phyloP scores from a whole-genome alignment of 2,888 invertebrate species.

The Drosophila fungiperda region DNA sequence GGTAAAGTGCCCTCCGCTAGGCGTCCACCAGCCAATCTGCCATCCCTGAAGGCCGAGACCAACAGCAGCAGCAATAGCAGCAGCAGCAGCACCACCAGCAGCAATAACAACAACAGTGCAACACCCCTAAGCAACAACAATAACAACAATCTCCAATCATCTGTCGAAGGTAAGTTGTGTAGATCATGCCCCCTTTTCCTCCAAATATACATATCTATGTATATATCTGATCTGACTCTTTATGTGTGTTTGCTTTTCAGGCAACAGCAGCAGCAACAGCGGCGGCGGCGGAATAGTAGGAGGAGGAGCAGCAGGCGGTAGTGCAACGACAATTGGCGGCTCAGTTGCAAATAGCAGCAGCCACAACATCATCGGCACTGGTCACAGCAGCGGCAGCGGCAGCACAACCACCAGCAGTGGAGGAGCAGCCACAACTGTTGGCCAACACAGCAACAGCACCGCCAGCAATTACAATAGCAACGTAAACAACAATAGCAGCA shows the following conservation, averaged over 20 bases:
- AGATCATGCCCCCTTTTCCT: background rate
- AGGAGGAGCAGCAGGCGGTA: slow-evolving; percentile 49
- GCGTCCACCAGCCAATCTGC: slow-evolving; percentile 99
- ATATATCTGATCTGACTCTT: background rate
- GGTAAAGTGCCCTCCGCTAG: slow-evolving; percentile 99
- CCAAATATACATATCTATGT: background rate
- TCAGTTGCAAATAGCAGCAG: slow-evolving; percentile 45
- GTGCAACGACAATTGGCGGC: slow-evolving; percentile 47
- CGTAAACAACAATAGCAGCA: slow-evolving; percentile 55
- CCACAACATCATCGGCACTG: slow-evolving; percentile 62
- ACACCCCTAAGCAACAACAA: slow-evolving; percentile 44
- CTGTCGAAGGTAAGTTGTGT: slow-evolving; percentile 62
- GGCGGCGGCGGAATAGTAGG: slow-evolving; percentile 29
- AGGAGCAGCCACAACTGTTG: slow-evolving; percentile 33
- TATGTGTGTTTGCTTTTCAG: slow-evolving; percentile 23
- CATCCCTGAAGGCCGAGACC: slow-evolving; percentile 98
- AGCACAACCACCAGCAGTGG: slow-evolving; percentile 8
- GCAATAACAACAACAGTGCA: slow-evolving; percentile 49
- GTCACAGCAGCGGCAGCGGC: slow-evolving; percentile 46
- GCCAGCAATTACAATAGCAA: slow-evolving; percentile 48
- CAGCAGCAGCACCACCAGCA: slow-evolving; percentile 84
- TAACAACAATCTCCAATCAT: slow-evolving; percentile 56
- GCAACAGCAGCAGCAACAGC: slow-evolving; percentile 53
- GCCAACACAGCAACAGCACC: slow-evolving; percentile 42
- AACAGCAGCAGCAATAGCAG: slow-evolving; percentile 75